A percentile compares a stretch with the other conserved stretches of the same genome.
Conservation (phyloP, 2,888 invertebrate species). For the Andricus curvator region DNA sequence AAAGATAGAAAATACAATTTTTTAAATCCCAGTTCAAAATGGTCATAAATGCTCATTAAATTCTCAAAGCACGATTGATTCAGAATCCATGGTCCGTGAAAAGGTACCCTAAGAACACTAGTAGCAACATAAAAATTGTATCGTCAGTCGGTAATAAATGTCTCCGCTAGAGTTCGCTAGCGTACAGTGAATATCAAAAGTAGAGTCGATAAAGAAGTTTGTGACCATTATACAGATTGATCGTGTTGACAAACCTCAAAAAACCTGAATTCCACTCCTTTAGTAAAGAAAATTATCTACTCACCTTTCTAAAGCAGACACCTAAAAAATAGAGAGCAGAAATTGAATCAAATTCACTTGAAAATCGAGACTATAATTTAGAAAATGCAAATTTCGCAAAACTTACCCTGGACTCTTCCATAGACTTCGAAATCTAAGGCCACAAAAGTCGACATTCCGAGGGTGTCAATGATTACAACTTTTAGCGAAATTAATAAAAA, state of each 20-base stretch:
- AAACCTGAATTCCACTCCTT: not conserved
- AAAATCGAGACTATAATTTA: not conserved
- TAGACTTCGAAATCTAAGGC: slow-evolving; percentile 76
- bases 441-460: slow-evolving; percentile 63
- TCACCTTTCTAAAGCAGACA: slow-evolving; percentile 77
- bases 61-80: no score
- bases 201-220: not conserved
- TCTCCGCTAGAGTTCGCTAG: not conserved
- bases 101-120: no score
- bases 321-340: slow-evolving; percentile 65
- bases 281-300: slow-evolving; percentile 30
- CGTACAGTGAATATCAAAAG: not conserved
- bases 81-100: no score
- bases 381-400: not conserved
- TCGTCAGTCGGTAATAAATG: not conserved
- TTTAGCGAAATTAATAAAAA: slow-evolving; percentile 25
- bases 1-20: no score
- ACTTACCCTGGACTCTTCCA: slow-evolving; percentile 75
- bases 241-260: not conserved
- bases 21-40: no score
- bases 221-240: not conserved
- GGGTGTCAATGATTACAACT: slow-evolving; percentile 9
- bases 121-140: not conserved
- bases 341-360: not conserved
- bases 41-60: no score